These are phyloP conservation scores for Caerostris extrusa DNA, from an alignment of 1,140 invertebrate genomes.

Conservation along the genomic window DNA sequence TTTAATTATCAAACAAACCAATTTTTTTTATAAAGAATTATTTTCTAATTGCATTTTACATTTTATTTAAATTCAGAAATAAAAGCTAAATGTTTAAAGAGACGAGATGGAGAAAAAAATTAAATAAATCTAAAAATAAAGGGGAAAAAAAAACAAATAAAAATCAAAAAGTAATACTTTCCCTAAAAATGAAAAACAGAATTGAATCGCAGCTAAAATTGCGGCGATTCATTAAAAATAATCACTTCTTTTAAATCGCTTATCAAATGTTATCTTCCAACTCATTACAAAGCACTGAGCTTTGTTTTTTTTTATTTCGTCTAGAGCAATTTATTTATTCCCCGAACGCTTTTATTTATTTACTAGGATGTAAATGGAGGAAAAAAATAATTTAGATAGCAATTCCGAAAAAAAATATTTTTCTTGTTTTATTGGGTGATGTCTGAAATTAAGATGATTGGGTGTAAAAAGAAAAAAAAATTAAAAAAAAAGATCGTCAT, in stretches of 20 bases:
- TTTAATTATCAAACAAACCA: too few relatives aligned
- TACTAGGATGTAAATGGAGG: background rate
- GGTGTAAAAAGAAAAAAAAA: background rate
- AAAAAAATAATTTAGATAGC: conserved; percentile 32
- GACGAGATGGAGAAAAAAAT: background rate
- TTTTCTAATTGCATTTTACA: background rate
- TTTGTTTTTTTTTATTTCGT: background rate
- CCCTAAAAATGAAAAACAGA: conserved; percentile 16
- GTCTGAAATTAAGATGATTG: conserved; percentile 17
- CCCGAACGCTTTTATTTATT: conserved; percentile 3
- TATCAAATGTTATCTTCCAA: conserved; percentile 23
- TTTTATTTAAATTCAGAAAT: background rate
- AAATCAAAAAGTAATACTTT: background rate
- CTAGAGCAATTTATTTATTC: background rate
- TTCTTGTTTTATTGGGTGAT: conserved; percentile 1
- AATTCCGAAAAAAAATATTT: background rate
- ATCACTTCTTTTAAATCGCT: conserved; percentile 24
- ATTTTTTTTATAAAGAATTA: too few relatives aligned
- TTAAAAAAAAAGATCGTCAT: background rate
- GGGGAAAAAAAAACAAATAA: background rate
- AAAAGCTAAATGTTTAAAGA: background rate
- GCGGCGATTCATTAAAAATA: conserved; percentile 46
- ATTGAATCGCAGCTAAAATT: conserved; percentile 30
- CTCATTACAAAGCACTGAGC: background rate
- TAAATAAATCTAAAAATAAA: background rate